Conservation (phyloP, 2,113 vertebrate species). For the Mohoua ochrocephala region DNA sequence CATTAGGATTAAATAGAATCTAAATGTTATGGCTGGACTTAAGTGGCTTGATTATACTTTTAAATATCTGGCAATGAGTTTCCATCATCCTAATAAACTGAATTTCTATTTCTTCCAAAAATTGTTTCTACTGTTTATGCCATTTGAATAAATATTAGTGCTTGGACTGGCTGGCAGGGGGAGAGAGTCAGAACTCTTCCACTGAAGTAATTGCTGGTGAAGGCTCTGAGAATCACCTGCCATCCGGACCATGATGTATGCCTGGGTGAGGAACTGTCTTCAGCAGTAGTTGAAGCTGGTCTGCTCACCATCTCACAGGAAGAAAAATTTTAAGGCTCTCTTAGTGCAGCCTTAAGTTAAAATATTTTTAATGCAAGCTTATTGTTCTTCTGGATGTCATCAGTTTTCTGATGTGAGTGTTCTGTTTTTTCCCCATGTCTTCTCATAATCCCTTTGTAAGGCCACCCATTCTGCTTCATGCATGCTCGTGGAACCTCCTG, state of each 20-base stretch:
- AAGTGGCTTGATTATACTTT: slow-evolving; percentile 36
- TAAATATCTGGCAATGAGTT: slow-evolving; percentile 1
- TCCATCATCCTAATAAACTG: not conserved
- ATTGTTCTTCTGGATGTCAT: not conserved
- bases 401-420: not conserved
- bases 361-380: not conserved
- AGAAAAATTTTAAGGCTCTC: not conserved
- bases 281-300: not conserved
- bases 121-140: not conserved
- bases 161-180: not conserved
- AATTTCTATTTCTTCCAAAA: not conserved
- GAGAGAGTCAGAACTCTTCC: not conserved
- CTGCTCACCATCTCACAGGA: not conserved
- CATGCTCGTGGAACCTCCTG: not conserved
- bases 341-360: not conserved
- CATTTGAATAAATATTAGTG: slow-evolving; percentile 20
- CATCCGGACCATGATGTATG: accelerated
- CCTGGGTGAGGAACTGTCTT: not conserved
- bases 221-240: not conserved
- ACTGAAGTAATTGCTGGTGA: not conserved
- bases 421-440: not conserved
- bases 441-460: not conserved
- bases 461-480: not conserved
- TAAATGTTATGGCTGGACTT: slow-evolving; percentile 42
- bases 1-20: slow-evolving; percentile 15